Evolutionary conservation across 2,888 invertebrate genomes (phyloP).

Genomic region (Drosophila kokeensis): DNA sequence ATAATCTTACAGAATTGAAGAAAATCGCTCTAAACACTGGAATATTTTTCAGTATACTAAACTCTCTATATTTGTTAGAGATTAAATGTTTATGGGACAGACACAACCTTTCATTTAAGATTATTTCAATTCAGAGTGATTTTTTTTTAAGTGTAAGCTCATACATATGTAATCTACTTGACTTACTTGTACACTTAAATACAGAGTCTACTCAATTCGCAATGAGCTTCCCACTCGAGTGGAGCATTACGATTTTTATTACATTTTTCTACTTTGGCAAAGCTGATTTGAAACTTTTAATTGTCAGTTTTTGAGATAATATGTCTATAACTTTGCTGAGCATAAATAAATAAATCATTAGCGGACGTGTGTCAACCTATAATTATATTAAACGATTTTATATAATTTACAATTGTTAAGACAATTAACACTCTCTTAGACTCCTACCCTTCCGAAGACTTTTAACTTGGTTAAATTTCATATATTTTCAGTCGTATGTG

Average conservation of each 20-base stretch:
- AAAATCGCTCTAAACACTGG: background rate
- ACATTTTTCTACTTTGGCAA: background rate
- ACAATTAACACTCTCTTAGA: slow-evolving; percentile 4
- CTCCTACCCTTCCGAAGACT: background rate
- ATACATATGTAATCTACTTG: background rate
- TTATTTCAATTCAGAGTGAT: background rate
- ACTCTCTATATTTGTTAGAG: background rate
- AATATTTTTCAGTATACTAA: background rate
- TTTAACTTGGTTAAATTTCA: background rate
- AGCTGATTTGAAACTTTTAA: slow-evolving; percentile 1
- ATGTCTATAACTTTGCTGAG: background rate
- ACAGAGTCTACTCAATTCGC: background rate
- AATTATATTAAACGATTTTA: background rate
- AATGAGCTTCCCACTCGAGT: background rate
- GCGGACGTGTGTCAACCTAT: background rate
- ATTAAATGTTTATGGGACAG: background rate
- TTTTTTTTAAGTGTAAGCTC: background rate
- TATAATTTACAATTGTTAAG: background rate
- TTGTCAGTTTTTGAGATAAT: slow-evolving; percentile 9
- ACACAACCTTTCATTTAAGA: background rate
- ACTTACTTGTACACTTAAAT: background rate
- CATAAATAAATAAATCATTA: background rate
- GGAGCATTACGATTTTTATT: background rate
- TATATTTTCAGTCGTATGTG: background rate
- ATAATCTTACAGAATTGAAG: background rate